These are phyloP conservation scores for Paraescarpia echinospica DNA, from an alignment of 1,140 invertebrate genomes.

Conservation along the genomic window DNA sequence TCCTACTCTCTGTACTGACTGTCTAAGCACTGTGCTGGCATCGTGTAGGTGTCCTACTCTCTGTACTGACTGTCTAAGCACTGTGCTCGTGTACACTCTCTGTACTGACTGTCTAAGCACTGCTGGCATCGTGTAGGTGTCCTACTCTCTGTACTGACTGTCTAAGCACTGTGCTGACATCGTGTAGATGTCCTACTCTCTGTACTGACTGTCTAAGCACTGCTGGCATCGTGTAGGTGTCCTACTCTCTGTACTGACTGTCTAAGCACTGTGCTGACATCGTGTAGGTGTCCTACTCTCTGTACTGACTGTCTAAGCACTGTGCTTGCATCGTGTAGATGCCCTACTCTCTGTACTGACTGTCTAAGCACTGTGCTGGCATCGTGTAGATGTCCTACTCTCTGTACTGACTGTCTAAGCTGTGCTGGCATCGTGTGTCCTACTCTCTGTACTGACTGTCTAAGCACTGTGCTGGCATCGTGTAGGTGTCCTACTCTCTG, in stretches of 20 bases:
- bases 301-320: neutral
- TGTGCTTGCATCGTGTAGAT: too few species aligned
- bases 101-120: neutral
- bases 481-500: too few species aligned
- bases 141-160: neutral
- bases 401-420: too few species aligned
- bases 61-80: neutral
- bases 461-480: too few species aligned
- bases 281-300: neutral
- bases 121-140: neutral
- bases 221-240: neutral
- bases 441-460: too few species aligned
- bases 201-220: neutral
- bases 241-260: neutral
- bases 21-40: neutral
- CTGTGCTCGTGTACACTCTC: neutral
- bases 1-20: neutral
- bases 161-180: neutral
- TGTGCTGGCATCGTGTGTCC: too few species aligned
- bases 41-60: neutral
- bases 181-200: neutral
- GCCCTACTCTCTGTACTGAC: too few species aligned
- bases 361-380: too few species aligned
- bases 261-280: neutral
- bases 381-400: too few species aligned